Percentiles rank a stretch among this genome's conserved stretches.
These are phyloP conservation scores for Drosophila orosa DNA, from an alignment of 1,140 invertebrate species.

Conservation along the genomic window DNA sequence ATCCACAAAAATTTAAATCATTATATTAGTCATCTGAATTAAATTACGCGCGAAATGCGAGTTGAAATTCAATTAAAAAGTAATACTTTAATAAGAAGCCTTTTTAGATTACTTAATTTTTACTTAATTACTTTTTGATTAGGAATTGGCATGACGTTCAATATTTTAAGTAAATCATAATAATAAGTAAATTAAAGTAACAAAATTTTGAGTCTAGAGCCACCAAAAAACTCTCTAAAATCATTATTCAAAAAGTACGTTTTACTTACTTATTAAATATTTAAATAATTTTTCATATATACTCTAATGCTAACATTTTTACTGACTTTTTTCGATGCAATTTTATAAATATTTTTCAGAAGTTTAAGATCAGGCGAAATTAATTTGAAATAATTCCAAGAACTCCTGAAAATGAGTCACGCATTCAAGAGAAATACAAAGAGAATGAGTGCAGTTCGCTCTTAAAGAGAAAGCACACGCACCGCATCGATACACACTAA, in stretches of 20 bases:
- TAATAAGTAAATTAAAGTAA: no score
- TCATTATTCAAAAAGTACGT: not conserved
- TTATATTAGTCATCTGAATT: not conserved
- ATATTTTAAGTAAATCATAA: no score
- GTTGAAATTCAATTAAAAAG: not conserved
- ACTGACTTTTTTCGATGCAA: not conserved
- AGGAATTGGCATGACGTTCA: no score
- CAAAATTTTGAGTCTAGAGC: no score
- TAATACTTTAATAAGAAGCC: no score
- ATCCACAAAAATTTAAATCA: not conserved
- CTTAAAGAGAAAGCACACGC: constrained; percentile 13
- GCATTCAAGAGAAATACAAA: constrained; percentile 3
- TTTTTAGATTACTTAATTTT: no score
- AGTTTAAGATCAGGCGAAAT: not conserved
- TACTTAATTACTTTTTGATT: no score
- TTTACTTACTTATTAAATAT: not conserved
- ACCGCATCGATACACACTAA: not conserved
- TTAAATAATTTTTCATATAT: no score
- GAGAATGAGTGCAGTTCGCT: constrained; percentile 4
- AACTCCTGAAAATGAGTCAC: constrained; percentile 6
- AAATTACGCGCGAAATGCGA: not conserved
- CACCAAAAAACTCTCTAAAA: not conserved
- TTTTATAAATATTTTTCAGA: not conserved
- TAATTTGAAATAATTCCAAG: constrained; percentile 2
- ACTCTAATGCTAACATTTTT: not conserved